Evolutionary conservation across 2,113 vertebrate species (phyloP).

Genomic region (Capra hircus): DNA sequence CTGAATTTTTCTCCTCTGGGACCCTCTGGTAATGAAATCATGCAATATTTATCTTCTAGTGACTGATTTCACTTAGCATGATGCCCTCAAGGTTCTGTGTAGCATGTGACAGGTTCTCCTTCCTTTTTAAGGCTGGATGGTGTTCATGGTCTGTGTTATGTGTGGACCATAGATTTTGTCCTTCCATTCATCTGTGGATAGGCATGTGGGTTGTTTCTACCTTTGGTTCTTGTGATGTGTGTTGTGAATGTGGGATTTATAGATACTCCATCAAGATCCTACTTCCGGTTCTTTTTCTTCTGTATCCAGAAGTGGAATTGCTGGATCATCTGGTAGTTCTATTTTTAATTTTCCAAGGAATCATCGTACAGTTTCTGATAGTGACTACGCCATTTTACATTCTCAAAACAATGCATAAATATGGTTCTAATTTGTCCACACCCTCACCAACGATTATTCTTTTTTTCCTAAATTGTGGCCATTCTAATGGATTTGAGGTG

Average conservation of each 20-base stretch:
- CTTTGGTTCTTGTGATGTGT: neutral
- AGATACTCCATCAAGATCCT: neutral
- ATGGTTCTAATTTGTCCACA: neutral
- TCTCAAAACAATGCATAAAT: neutral
- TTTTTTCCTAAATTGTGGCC: neutral
- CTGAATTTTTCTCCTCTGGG: neutral
- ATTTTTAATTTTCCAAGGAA: neutral
- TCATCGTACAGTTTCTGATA: neutral
- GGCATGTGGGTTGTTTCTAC: neutral
- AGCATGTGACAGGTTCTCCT: neutral
- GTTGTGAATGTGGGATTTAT: neutral
- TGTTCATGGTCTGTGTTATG: neutral
- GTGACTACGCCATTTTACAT: neutral
- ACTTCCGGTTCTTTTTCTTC: neutral
- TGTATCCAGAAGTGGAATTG: neutral
- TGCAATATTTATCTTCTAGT: neutral
- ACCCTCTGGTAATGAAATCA: neutral
- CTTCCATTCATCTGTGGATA: neutral
- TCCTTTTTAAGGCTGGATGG: neutral
- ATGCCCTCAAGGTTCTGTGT: neutral
- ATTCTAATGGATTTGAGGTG: neutral
- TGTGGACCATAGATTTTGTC: neutral
- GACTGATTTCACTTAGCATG: neutral
- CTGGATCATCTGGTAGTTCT: neutral
- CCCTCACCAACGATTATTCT: neutral